A percentile compares a stretch with the other conserved stretches of the same genome.
Evolutionary conservation across 1,140 invertebrate genomes (phyloP).

Genomic region (Coelopa frigida): DNA sequence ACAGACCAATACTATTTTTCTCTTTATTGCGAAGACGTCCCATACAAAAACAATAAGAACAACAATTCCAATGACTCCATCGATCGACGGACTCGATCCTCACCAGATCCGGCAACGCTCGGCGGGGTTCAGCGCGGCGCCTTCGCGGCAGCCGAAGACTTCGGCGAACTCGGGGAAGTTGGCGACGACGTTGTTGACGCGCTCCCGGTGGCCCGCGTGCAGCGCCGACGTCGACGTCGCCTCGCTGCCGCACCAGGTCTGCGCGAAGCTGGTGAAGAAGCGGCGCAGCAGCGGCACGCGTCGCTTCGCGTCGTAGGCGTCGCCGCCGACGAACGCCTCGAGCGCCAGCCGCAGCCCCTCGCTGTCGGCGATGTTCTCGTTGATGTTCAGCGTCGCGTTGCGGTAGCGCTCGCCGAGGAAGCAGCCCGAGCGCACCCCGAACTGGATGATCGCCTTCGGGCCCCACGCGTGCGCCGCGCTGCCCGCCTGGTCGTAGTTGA

Average conservation of each 20-base stretch:
- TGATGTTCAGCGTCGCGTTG: constrained; percentile 26
- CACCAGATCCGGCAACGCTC: constrained; percentile 35
- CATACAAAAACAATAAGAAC: too few relatives aligned
- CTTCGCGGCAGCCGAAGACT: constrained; percentile 21
- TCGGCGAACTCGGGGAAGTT: constrained; percentile 34
- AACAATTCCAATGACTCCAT: too few relatives aligned
- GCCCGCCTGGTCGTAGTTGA: constrained; percentile 33
- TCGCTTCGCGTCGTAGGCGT: neutral
- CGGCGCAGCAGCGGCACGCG: neutral
- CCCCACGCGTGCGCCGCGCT: constrained; percentile 23
- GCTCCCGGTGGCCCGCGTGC: constrained; percentile 22
- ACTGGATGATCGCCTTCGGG: constrained; percentile 27
- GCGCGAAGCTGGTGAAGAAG: constrained; percentile 36
- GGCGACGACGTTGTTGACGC: constrained; percentile 36
- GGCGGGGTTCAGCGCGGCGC: constrained; percentile 27
- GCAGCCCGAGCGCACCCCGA: constrained; percentile 23
- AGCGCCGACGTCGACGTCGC: neutral
- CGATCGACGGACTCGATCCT: too few relatives aligned
- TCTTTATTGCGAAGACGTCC: too few relatives aligned
- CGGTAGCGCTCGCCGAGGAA: constrained; percentile 24
- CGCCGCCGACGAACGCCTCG: constrained; percentile 14
- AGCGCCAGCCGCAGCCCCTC: constrained; percentile 34
- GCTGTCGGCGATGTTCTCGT: constrained; percentile 39
- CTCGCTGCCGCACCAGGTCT: constrained; percentile 31
- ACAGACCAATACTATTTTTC: too few relatives aligned